Conservation (phyloP, 2,797 vertebrate species). For the Arremon aurantiirostris region DNA sequence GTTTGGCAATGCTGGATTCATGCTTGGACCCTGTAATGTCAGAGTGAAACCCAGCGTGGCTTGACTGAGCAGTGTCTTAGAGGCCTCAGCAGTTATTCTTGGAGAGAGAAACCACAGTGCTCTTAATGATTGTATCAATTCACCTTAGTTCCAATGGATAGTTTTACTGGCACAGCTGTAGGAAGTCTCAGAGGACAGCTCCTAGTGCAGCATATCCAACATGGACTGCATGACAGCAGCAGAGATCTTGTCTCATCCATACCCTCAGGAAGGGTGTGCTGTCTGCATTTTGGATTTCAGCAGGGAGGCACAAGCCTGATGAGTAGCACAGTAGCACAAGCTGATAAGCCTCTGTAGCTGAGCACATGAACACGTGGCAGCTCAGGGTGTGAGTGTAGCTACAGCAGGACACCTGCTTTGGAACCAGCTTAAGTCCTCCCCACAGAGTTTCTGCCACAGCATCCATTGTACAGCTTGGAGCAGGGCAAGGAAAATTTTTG, state of each 20-base stretch:
- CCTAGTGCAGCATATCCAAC: no score
- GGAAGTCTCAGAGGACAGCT: neutral
- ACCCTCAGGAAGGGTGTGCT: neutral
- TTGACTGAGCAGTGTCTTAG: neutral
- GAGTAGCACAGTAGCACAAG: neutral
- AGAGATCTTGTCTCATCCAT: accelerated
- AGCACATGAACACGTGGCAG: accelerated
- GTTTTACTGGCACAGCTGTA: neutral
- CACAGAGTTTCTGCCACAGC: accelerated
- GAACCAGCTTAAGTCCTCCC: accelerated
- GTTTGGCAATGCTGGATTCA: neutral
- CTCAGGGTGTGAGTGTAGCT: neutral
- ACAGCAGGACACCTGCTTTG: neutral
- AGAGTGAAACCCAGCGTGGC: neutral
- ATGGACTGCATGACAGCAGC: neutral
- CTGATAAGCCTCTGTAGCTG: neutral
- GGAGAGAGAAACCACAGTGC: neutral
- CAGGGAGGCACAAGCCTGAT: no score
- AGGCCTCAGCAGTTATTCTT: neutral
- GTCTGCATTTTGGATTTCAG: neutral
- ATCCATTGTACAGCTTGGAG: neutral
- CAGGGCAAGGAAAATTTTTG: neutral
- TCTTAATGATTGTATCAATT: neutral
- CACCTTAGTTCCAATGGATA: neutral
- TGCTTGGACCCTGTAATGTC: neutral